Percentiles rank a stretch among this genome's conserved stretches.
Evolutionary conservation across 2,113 vertebrate species (phyloP).

Genomic region (Spea multiplicata): DNA sequence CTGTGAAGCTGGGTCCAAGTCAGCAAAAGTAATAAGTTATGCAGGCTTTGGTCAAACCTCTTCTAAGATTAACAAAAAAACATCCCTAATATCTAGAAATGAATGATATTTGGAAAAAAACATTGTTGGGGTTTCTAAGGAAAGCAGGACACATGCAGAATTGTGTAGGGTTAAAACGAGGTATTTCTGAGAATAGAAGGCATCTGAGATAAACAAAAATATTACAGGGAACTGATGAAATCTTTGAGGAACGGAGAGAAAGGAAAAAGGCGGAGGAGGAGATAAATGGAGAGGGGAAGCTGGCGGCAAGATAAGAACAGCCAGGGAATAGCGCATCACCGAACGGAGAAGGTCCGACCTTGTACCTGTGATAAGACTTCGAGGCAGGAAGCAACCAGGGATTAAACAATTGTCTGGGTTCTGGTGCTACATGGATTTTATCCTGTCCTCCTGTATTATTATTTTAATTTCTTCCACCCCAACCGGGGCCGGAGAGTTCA

Average conservation of each 20-base stretch:
- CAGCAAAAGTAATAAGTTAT: no score
- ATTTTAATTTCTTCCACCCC: conserved; percentile 35
- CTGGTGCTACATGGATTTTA: conserved; percentile 39
- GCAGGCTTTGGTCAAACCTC: no score
- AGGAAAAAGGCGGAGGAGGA: conserved; percentile 8
- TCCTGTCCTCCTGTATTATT: conserved; percentile 38
- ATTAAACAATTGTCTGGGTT: conserved; percentile 43
- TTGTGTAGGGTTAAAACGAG: no score
- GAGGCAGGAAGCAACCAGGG: conserved; percentile 33
- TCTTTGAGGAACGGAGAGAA: conserved; percentile 17
- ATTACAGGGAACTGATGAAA: conserved; percentile 12
- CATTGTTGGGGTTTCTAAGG: no score
- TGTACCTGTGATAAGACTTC: conserved; percentile 46
- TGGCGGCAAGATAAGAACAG: conserved; percentile 34
- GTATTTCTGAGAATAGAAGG: no score
- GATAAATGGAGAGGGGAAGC: conserved; percentile 12
- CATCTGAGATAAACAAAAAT: no score
- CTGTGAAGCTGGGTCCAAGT: no score
- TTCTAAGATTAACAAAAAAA: no score
- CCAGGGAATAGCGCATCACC: conserved; percentile 34
- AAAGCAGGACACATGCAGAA: no score
- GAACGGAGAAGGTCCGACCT: conserved; percentile 40
- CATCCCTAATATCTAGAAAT: no score
- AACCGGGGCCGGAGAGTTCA: not conserved
- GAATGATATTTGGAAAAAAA: no score